Evolutionary conservation across 1,140 invertebrate species (phyloP), one percentile per base, ranked within the genome.

Genomic region (Cataglyphis hispanica): DNA sequence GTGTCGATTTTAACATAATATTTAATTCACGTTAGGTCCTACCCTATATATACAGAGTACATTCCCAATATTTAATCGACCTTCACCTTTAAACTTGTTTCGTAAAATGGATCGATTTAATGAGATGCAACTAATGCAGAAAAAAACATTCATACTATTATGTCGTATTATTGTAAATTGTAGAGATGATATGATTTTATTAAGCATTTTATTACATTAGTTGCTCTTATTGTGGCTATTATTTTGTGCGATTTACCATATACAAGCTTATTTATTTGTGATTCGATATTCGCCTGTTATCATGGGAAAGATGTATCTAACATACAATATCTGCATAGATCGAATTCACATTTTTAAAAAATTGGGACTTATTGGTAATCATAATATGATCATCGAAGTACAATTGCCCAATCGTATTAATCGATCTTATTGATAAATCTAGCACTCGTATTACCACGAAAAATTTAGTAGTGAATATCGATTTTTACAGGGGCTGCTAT

Each of bases 401-500:
- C 81, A 85, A 83, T 69, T 46, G 63, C 56, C 63, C 25, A 40
- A 50, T 50, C 46, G 46, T 66, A 84, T 76, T 87, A 46, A 56
- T 86, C 50, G 19, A 67, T 87, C 40, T 66, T 25, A 78, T 83
- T 31, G 37, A 78, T 58, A 76, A 78, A 53, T 37, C 43, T 58
- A 43, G 31, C 69, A 50, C 64, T 76, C 60, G 70, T 64, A 46
- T 87, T 40, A 10, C 43, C 27, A 60, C 46, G 63, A 78, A 80
- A 87, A 87, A 66, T 76, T 87, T 89, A 89, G 85, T 84, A 87
- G 74, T 90, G 67, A 90, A 81, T 90, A 90, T 89, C 75, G 86
- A 92, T 87, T 91, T 90, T 91, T 92, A 40, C 90, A 91, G 90
- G 91, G 75, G 74, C 87, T 85, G 77, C 76, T 88, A 89, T 89